Percentiles rank a stretch among this genome's conserved stretches.
These are phyloP conservation scores for Ochropleura leucogaster DNA, from an alignment of 2,888 invertebrate genomes.

Conservation along the genomic window DNA sequence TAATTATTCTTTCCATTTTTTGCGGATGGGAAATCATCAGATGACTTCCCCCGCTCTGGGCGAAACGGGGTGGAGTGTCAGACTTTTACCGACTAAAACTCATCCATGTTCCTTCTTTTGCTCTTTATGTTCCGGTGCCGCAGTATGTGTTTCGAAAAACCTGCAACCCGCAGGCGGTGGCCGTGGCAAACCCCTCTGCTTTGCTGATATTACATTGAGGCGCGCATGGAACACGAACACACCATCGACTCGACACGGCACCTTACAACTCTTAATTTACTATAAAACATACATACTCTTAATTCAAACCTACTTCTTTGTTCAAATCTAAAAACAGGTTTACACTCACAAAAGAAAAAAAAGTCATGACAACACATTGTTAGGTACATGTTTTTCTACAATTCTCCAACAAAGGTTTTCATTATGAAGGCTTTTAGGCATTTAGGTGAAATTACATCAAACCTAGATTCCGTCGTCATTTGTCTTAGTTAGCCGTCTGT, in stretches of 20 bases:
- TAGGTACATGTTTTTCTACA: slow-evolving; percentile 1
- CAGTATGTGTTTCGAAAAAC: too few species aligned
- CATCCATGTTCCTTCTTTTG: too few species aligned
- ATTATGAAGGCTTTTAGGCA: slow-evolving; percentile 32
- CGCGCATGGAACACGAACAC: not conserved
- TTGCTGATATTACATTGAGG: too few species aligned
- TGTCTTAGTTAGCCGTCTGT: slow-evolving; percentile 70
- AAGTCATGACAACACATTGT: not conserved
- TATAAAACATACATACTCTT: not conserved
- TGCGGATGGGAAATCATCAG: too few species aligned
- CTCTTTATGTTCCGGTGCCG: too few species aligned
- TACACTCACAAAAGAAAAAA: not conserved
- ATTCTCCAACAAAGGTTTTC: slow-evolving; percentile 3
- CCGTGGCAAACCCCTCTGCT: too few species aligned
- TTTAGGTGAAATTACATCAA: slow-evolving; percentile 65
- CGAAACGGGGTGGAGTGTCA: too few species aligned
- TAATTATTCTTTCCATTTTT: too few species aligned
- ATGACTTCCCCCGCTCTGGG: too few species aligned
- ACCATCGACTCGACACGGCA: too few species aligned
- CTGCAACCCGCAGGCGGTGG: too few species aligned
- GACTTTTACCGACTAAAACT: too few species aligned
- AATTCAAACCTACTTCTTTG: not conserved
- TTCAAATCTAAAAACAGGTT: not conserved
- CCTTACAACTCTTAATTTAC: not conserved
- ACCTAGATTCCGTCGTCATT: slow-evolving; percentile 68